These are phyloP conservation scores for Phortica variegata DNA, from an alignment of 1,140 invertebrate genomes.

Conservation along the genomic window DNA sequence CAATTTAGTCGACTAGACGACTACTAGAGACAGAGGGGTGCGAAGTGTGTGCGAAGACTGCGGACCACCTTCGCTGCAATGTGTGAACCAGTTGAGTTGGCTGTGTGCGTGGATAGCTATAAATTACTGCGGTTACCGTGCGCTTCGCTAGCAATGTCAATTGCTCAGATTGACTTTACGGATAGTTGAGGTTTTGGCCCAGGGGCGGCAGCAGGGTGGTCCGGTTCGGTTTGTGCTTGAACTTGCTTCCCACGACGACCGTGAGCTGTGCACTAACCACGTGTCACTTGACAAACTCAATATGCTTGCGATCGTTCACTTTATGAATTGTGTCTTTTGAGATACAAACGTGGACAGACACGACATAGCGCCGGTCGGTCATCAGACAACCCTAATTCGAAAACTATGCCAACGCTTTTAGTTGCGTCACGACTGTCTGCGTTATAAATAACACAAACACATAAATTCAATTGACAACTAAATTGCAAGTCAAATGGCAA, in stretches of 20 bases:
- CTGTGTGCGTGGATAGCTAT: conserved; percentile 35
- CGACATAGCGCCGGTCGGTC: conserved; percentile 12
- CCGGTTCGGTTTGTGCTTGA: too few relatives aligned
- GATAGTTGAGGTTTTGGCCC: conserved; percentile 19
- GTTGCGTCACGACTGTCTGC: not conserved
- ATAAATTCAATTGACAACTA: conserved; percentile 57
- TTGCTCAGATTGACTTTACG: conserved; percentile 32
- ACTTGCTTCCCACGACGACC: too few relatives aligned
- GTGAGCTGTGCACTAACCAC: too few relatives aligned
- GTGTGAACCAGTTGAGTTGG: conserved; percentile 4
- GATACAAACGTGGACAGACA: conserved; percentile 16
- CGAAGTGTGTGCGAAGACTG: conserved; percentile 8
- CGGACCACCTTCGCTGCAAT: too few relatives aligned
- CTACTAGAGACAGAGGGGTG: conserved; percentile 8
- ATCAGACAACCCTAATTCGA: conserved; percentile 2
- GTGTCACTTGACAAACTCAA: too few relatives aligned
- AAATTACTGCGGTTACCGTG: conserved; percentile 45
- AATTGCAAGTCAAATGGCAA: conserved; percentile 38
- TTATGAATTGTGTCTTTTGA: conserved; percentile 42
- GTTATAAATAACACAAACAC: conserved; percentile 9
- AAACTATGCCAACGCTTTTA: not conserved
- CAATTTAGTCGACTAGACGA: conserved; percentile 9
- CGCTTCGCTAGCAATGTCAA: conserved; percentile 23
- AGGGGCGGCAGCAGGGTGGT: too few relatives aligned
- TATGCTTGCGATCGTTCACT: too few relatives aligned